Base-by-base conservation (phyloP, 2,797 vertebrate species). In the Etheostoma nigrum region DNA sequence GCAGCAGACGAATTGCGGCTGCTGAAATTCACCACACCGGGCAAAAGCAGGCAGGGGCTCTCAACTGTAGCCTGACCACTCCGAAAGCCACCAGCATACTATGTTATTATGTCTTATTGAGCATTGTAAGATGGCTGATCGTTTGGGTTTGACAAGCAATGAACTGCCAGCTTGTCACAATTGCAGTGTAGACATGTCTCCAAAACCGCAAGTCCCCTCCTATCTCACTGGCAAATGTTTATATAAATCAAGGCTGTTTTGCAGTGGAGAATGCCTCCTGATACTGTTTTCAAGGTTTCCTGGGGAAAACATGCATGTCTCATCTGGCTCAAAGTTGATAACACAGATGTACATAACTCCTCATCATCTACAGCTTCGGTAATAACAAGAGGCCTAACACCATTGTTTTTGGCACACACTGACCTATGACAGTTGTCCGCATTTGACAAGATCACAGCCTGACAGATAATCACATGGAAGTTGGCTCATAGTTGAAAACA, bases 361-460 rank as follows among this genome's bases (percentile, higher is more conserved):
- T 82, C 8, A 7, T 82, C 8, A 7, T 90, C 74, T 78, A 76
- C 67, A 63, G 77, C 78, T 67, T 54, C 14, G 11, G 81, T 47
- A 86, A 91, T 84, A 93, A 92, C 87, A 89, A 69, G 82, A 83
- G 66, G 51, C 70, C 79, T 62, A 83, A 91, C 81, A 48, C 88
- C 79, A 89, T 88, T 94, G 92, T 94, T 94, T 90, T 90, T 84
- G 78, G 73, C 87, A 81, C 66, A 57, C 48, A 71, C 79, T 86
- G 86, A 92, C 91, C 84, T 86, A 25, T 73, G 76, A 88, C 76
- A 88, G 87, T 79, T 72, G 76, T 89, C 78, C n/a, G 58, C 44
- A 13, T 89, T 87, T 91, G 86, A 93, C 88, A 82, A 92, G 90
- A 94, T 95, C 89, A 91, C 83, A 68, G 77, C 30, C n/a, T 15